Conservation (phyloP, 2,888 invertebrate genomes). For the Pherbina coryleti region DNA sequence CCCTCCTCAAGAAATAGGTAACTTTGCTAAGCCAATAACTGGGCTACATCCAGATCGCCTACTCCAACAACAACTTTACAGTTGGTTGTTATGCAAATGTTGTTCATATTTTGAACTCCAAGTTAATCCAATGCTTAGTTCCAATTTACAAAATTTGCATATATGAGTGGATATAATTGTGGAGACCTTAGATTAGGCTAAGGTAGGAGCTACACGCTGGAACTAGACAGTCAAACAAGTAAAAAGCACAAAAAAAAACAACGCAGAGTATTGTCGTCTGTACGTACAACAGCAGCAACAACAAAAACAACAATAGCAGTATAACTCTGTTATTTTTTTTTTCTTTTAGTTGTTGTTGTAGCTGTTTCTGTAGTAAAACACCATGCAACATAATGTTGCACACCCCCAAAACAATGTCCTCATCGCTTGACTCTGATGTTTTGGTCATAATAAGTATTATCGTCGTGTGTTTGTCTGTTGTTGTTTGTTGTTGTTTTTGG, state of each 20-base stretch:
- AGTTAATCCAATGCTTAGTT: constrained; percentile 27
- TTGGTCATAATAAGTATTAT: constrained; percentile 17
- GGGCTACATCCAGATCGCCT: not conserved
- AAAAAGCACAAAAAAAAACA: not conserved
- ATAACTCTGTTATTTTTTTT: not conserved
- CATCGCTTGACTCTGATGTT: constrained; percentile 29
- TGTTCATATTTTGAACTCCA: not conserved
- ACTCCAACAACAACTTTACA: not conserved
- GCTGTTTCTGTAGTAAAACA: constrained; percentile 33
- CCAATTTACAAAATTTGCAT: constrained; percentile 45
- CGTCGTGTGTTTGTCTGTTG: constrained; percentile 1
- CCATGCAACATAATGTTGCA: constrained; percentile 42
- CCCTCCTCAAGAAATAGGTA: not conserved
- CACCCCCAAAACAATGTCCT: constrained; percentile 43
- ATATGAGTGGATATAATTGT: constrained; percentile 50
- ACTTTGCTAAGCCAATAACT: not conserved
- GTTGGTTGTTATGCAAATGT: constrained; percentile 16
- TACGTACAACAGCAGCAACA: not conserved
- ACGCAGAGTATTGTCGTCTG: not conserved
- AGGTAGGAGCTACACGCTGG: not conserved
- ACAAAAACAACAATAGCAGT: not conserved
- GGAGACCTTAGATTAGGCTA: constrained; percentile 38
- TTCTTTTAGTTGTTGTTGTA: not conserved
- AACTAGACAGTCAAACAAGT: not conserved
- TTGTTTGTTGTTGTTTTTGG: not conserved